Conservation (phyloP, 2,113 vertebrate genomes). For the Centropus unirufus region DNA sequence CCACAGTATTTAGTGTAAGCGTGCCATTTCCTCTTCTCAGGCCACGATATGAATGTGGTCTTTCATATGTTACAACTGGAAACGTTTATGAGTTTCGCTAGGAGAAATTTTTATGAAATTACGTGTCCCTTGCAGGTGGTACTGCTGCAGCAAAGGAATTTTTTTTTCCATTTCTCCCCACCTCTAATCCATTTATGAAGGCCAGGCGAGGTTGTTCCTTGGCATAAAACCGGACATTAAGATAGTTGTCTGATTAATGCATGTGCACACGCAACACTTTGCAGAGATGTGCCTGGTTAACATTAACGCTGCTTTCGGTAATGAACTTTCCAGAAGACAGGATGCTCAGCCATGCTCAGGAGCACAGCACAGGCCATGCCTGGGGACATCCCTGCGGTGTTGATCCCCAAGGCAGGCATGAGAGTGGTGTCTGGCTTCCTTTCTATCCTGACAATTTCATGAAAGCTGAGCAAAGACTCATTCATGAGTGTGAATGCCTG, state of each 20-base stretch:
- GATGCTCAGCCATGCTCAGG: neutral
- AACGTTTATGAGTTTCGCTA: neutral
- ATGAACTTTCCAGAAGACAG: neutral
- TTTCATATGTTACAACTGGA: neutral
- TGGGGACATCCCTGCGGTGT: neutral
- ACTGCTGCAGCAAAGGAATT: neutral
- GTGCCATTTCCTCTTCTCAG: slow-evolving; percentile 39
- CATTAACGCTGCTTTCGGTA: neutral
- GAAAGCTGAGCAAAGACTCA: neutral
- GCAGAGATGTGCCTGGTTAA: neutral
- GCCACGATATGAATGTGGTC: neutral
- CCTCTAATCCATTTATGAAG: neutral
- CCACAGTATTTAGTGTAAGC: neutral
- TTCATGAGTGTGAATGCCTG: accelerated
- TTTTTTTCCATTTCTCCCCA: neutral
- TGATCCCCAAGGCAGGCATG: neutral
- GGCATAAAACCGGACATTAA: neutral
- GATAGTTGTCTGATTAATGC: neutral
- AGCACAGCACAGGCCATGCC: neutral
- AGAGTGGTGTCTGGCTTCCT: neutral
- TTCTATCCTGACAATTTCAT: neutral
- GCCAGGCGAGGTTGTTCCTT: neutral
- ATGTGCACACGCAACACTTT: neutral
- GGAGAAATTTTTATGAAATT: neutral
- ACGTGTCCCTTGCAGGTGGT: neutral